Percentiles rank a stretch among this genome's conserved stretches.
Conservation (phyloP, 2,113 vertebrate genomes). For the Megaleporinus macrocephalus region DNA sequence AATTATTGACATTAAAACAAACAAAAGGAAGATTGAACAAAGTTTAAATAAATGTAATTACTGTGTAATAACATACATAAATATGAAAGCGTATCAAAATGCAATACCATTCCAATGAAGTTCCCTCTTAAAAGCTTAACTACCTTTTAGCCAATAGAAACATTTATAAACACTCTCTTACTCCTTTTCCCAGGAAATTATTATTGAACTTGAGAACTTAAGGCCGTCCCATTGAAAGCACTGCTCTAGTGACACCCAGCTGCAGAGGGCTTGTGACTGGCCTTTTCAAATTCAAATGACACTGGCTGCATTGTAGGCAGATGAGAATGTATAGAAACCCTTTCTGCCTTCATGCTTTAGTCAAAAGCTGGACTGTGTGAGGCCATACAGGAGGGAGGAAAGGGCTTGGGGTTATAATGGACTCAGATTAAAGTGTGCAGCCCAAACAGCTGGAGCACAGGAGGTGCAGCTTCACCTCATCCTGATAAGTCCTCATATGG, state of each 20-base stretch:
- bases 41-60: no score
- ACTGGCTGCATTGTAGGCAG: conserved; percentile 34
- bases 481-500: background rate
- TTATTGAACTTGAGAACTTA: background rate
- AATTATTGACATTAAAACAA: no score
- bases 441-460: conserved; percentile 21
- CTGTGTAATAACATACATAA: no score
- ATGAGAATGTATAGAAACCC: conserved; percentile 22
- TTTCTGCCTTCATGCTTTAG: background rate
- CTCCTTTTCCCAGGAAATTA: background rate
- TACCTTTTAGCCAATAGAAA: background rate
- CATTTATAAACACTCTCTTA: background rate
- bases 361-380: conserved; percentile 1
- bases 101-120: no score
- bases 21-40: no score
- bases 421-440: conserved; percentile 5
- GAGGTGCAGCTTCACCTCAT: background rate
- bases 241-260: conserved; percentile 23
- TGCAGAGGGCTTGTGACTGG: conserved; percentile 23
- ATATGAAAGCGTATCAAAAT: no score
- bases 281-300: conserved; percentile 31
- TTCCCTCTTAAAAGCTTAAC: no score
- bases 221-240: background rate
- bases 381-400: conserved; percentile 8
- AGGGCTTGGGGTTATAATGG: conserved; percentile 12